Evolutionary conservation across 2,113 vertebrate genomes (phyloP).

Genomic region (Megaleporinus macrocephalus): DNA sequence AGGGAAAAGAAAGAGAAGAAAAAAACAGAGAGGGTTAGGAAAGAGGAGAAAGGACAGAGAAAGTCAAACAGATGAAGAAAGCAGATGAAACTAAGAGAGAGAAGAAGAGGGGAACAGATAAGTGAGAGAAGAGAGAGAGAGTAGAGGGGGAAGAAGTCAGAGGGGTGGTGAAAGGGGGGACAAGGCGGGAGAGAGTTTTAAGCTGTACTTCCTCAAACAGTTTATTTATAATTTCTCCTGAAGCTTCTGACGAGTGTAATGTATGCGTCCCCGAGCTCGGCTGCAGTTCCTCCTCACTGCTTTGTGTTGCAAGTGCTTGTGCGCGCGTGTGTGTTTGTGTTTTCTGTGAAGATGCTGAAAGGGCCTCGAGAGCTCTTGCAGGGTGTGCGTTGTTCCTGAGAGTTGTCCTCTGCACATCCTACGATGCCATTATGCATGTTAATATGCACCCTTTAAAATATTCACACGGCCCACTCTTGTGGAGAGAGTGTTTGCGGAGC

Average conservation of each 20-base stretch:
- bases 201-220: neutral
- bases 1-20: neutral
- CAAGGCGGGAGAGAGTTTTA: neutral
- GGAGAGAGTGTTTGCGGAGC: neutral
- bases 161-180: no score
- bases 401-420: neutral
- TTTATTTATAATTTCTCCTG: slow-evolving; percentile 20
- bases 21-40: neutral
- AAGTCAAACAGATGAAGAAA: neutral
- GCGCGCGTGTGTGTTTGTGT: slow-evolving; percentile 21
- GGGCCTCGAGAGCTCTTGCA: slow-evolving; percentile 22
- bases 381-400: neutral
- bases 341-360: slow-evolving; percentile 28
- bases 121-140: neutral
- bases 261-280: slow-evolving; percentile 26
- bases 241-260: slow-evolving; percentile 16
- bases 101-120: neutral
- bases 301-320: neutral
- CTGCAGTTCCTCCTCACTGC: slow-evolving; percentile 4
- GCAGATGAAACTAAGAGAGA: neutral
- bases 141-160: no score
- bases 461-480: neutral
- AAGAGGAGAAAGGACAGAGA: no score
- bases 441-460: neutral
- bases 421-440: neutral